Evolutionary conservation across 92 coral and sea anemone species (phyloP), one percentile per base, ranked within the genome.

Genomic region (Bergia sp.): DNA sequence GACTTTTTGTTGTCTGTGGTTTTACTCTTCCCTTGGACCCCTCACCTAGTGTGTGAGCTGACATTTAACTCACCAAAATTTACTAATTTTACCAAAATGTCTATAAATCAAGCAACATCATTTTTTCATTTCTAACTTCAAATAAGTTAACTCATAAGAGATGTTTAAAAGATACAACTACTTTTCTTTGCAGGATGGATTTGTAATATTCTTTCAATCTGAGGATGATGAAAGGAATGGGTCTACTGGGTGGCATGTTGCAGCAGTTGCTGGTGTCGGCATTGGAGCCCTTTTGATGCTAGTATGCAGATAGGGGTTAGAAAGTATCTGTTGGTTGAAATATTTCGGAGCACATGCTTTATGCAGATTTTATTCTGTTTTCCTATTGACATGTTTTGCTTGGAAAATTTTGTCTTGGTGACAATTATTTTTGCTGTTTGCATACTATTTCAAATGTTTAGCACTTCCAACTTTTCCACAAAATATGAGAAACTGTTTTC

Each of bases 221-320:
- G 91, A 94, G 3, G 95, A 92, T 37, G 92, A 71, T 5, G 71
- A 79, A 37, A 90, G 82, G 40, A 89, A 65, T 79, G 89, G 82
- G 15, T 61, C 85, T 1, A 93, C 80, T 43, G 89, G 94, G 12
- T 97, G 99, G 99, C 90, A 90, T 11, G 89, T 94, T 18, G 95
- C 94, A 36, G 99, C 99, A 0, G 96, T 93, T 29, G 97, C 98
- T 37, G 99, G 99, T 13, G 92, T 97, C 74, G 97, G 98, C 44
- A 89, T 97, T 73, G 99, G 99, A 0, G 99, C 99, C 36, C 80
- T 97, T 6, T 87, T 97, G 0, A 93, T 97, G 98, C 90, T 94
- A n/a, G 99, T 95, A 8, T 83, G 94, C 61, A 94, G 94, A 89
- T 92, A 89, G 78, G 49, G 74, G 16, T 58, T 41, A 45, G 20